Conservation (phyloP, 2,888 invertebrate species). For the Cheilosia scutellata region DNA sequence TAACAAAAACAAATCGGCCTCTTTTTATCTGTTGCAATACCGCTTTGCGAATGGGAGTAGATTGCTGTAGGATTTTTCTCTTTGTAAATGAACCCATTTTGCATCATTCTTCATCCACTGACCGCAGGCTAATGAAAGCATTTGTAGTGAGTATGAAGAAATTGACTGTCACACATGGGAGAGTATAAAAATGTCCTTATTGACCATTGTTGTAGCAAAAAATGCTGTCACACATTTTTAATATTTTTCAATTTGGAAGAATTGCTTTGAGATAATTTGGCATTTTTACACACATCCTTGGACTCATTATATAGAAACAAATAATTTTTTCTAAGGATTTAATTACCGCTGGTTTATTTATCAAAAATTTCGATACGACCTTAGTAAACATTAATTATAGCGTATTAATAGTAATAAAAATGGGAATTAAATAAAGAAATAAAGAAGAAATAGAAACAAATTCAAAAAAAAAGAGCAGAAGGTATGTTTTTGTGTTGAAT, state of each 20-base stretch:
- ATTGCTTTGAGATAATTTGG: background rate
- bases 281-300: background rate
- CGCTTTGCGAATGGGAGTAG: background rate
- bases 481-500: too few relatives aligned
- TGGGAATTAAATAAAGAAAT: too few relatives aligned
- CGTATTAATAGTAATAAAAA: too few relatives aligned
- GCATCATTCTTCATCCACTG: constrained; percentile 8
- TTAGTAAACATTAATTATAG: too few relatives aligned
- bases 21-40: constrained; percentile 1
- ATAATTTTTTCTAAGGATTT: too few relatives aligned
- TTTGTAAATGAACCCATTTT: constrained; percentile 36
- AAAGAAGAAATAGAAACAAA: too few relatives aligned
- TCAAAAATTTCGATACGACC: too few relatives aligned
- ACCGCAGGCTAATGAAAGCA: constrained; percentile 42
- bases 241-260: background rate
- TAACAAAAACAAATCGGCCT: background rate
- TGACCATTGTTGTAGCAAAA: background rate
- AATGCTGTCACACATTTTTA: background rate
- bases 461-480: too few relatives aligned
- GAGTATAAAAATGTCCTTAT: background rate
- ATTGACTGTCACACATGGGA: background rate
- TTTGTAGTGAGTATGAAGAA: background rate
- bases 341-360: too few relatives aligned
- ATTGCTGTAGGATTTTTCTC: constrained; percentile 17
- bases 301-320: background rate